Evolutionary conservation across 2,113 vertebrate genomes (phyloP).

Genomic region (Puntigrus tetrazona): DNA sequence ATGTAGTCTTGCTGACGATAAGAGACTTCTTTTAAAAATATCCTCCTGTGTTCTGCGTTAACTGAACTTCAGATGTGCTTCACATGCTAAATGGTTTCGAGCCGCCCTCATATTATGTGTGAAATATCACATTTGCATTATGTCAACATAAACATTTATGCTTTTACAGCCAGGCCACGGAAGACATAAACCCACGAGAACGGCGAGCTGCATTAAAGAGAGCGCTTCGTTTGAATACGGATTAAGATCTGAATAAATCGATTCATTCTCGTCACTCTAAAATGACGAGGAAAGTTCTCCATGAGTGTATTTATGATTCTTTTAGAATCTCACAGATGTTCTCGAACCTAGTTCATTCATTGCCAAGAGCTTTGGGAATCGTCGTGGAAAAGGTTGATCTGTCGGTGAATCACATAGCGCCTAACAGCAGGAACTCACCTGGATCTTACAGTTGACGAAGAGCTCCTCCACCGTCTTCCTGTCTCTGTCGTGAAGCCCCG

Average conservation of each 20-base stretch:
- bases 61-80: neutral
- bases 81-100: neutral
- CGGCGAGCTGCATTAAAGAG: neutral
- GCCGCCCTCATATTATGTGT: neutral
- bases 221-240: neutral
- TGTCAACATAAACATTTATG: neutral
- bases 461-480: conserved; percentile 95
- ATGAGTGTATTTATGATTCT: neutral
- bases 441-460: conserved; percentile 98
- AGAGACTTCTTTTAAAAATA: neutral
- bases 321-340: neutral
- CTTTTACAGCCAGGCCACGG: neutral
- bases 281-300: neutral
- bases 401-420: neutral
- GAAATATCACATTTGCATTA: conserved; percentile 27
- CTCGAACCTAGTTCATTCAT: neutral
- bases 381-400: neutral
- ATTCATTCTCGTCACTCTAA: neutral
- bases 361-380: neutral
- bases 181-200: neutral
- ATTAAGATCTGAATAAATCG: neutral
- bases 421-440: conserved; percentile 75
- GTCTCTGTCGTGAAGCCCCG: conserved; percentile 93
- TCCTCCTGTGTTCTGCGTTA: neutral
- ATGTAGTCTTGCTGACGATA: neutral